Conservation (phyloP, 2,113 vertebrate genomes). For the Dendrocopos noguchii region DNA sequence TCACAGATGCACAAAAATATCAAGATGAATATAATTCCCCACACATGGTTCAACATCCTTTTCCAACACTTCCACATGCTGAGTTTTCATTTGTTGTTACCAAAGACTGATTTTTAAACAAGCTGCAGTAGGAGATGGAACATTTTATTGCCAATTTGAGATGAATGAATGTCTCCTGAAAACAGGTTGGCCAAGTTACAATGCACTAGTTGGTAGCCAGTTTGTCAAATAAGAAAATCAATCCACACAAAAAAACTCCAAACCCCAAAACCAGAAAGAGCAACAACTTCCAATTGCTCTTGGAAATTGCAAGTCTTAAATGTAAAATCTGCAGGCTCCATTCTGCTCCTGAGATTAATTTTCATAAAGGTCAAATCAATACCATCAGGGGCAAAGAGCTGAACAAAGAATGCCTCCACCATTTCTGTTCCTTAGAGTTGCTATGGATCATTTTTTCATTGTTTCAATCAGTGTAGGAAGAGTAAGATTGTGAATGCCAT, state of each 20-base stretch:
- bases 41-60: neutral
- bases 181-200: neutral
- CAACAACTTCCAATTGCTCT: neutral
- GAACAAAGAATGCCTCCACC: slow-evolving; percentile 1
- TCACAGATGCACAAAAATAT: slow-evolving; percentile 9
- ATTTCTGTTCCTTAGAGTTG: neutral
- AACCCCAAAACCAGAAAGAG: neutral
- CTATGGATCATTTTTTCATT: neutral
- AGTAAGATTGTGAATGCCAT: neutral
- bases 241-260: neutral
- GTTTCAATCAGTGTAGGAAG: neutral
- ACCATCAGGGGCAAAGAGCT: neutral
- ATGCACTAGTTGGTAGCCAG: neutral
- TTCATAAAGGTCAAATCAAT: slow-evolving; percentile 44
- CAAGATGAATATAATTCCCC: slow-evolving; percentile 12
- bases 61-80: neutral
- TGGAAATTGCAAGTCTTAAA: slow-evolving; percentile 23
- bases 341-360: slow-evolving; percentile 38
- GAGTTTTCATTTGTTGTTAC: slow-evolving; percentile 33
- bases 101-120: slow-evolving; percentile 39
- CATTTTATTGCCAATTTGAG: slow-evolving; percentile 23
- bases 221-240: slow-evolving; percentile 12
- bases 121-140: slow-evolving; percentile 1
- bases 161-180: slow-evolving; percentile 35
- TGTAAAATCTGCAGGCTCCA: slow-evolving; percentile 13